Conservation (phyloP, 2,113 vertebrate genomes). For the Micromys minutus region DNA sequence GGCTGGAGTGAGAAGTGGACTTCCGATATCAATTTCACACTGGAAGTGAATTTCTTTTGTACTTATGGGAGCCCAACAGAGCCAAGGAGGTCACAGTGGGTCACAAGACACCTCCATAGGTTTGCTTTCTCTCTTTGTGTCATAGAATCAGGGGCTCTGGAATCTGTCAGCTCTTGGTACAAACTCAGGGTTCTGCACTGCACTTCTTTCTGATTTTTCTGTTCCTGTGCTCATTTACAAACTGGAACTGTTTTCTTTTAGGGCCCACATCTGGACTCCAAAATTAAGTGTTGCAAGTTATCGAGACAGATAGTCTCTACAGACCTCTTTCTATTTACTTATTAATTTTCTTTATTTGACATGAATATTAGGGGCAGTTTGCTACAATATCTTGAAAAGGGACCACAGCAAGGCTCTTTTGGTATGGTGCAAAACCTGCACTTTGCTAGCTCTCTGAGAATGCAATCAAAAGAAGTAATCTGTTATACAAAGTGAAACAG, state of each 20-base stretch:
- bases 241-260: not conserved
- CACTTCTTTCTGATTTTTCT: not conserved
- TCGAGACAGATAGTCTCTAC: not conserved
- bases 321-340: slow-evolving; percentile 22
- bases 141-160: not conserved
- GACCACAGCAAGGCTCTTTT: not conserved
- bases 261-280: not conserved
- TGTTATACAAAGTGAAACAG: slow-evolving; percentile 68
- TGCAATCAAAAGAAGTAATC: slow-evolving; percentile 50
- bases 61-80: not conserved
- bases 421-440: not conserved
- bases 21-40: slow-evolving; percentile 26
- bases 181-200: not conserved
- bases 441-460: not conserved
- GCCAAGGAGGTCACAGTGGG: not conserved
- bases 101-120: not conserved
- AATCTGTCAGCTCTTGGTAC: not conserved
- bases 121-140: not conserved
- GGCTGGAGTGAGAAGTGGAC: not conserved
- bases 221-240: not conserved
- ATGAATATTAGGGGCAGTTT: not conserved
- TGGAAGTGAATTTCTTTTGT: not conserved
- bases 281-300: slow-evolving; percentile 11
- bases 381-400: slow-evolving; percentile 2
- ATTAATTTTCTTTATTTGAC: slow-evolving; percentile 54